These are phyloP conservation scores for Plecturocebus donacophilus DNA, from an alignment of 2,113 vertebrate species.

Conservation along the genomic window DNA sequence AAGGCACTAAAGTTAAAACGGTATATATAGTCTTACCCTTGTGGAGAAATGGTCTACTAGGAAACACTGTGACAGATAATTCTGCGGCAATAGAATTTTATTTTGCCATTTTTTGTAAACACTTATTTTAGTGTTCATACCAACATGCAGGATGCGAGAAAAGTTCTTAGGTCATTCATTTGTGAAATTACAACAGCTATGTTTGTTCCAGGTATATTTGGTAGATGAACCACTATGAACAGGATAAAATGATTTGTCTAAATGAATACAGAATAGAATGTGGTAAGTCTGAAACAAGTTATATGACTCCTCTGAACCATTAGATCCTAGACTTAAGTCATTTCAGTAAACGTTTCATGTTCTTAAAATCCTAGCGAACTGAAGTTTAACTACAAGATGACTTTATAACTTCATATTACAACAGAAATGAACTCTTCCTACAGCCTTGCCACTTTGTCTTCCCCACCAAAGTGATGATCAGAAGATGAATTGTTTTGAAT, in stretches of 20 bases:
- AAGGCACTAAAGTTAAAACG: background rate
- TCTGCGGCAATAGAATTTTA: background rate
- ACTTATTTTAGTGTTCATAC: background rate
- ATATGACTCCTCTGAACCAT: background rate
- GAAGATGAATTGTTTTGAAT: background rate
- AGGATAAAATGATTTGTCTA: background rate
- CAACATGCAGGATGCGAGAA: background rate
- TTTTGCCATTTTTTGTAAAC: background rate
- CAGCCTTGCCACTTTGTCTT: background rate
- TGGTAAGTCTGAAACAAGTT: background rate
- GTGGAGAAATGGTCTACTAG: background rate
- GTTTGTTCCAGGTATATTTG: background rate
- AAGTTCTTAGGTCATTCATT: background rate
- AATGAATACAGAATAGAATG: background rate
- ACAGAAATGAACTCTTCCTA: constrained; percentile 1
- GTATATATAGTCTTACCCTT: background rate
- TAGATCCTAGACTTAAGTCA: background rate
- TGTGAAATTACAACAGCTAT: background rate
- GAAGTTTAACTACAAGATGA: constrained; percentile 48
- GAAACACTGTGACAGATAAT: background rate
- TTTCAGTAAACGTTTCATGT: constrained; percentile 34
- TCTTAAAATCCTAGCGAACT: constrained; percentile 37
- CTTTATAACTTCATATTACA: constrained; percentile 13
- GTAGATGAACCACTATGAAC: background rate
- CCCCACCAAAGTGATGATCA: background rate